Conservation (phyloP, 1,140 invertebrate genomes). For the Zaprionus inermis region DNA sequence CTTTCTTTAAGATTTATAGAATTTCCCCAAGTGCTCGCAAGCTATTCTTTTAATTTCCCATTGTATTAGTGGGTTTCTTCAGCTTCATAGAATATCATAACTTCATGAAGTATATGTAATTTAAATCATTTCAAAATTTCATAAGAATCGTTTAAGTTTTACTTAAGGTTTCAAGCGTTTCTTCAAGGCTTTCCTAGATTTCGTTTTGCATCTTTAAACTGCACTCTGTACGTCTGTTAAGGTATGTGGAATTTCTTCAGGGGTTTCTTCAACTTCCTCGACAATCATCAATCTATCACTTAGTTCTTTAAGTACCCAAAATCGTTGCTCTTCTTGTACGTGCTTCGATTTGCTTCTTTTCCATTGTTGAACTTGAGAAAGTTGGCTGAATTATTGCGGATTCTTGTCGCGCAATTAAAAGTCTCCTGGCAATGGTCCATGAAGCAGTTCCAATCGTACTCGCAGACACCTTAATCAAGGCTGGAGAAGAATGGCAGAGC, state of each 20-base stretch:
- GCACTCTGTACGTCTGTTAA: no score
- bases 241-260: no score
- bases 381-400: conserved; percentile 36
- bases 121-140: no score
- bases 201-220: neutral
- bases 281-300: neutral
- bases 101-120: no score
- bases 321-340: neutral
- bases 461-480: conserved; percentile 14
- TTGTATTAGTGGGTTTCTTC: no score
- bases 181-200: no score
- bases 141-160: neutral
- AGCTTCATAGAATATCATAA: no score
- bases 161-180: neutral
- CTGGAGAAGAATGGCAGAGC: neutral
- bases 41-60: no score
- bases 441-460: conserved; percentile 16
- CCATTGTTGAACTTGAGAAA: neutral
- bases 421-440: conserved; percentile 59
- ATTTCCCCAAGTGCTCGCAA: no score
- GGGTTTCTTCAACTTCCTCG: neutral
- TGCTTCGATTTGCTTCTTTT: neutral
- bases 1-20: no score
- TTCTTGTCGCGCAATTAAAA: conserved; percentile 59
- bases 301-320: neutral